Evolutionary conservation across 2,113 vertebrate genomes (phyloP).

Genomic region (Hipposideros armiger): DNA sequence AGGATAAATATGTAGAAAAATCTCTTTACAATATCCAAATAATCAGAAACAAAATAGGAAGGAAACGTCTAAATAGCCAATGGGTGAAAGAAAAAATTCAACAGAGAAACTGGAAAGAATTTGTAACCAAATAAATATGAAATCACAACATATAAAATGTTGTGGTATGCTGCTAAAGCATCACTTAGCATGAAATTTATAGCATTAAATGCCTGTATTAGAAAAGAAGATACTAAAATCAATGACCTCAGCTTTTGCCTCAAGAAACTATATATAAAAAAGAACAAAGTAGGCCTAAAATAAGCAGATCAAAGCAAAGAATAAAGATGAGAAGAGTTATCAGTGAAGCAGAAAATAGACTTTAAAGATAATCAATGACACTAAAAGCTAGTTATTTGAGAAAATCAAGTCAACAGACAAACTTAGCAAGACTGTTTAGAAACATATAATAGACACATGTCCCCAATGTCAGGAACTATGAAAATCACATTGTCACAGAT

Average conservation of each 20-base stretch:
- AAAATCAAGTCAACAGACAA: neutral
- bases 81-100: neutral
- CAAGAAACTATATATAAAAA: neutral
- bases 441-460: neutral
- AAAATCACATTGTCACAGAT: neutral
- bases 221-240: neutral
- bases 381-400: neutral
- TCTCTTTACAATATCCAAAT: neutral
- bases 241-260: neutral
- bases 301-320: neutral
- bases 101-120: neutral
- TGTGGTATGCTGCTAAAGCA: neutral
- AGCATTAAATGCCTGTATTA: neutral
- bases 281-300: neutral
- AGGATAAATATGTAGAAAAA: neutral
- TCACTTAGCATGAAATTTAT: neutral
- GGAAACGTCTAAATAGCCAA: neutral
- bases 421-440: neutral
- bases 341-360: neutral
- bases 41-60: neutral
- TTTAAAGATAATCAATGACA: neutral
- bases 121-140: neutral
- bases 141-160: neutral
- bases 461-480: neutral
- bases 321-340: neutral